A percentile compares a stretch with the other conserved stretches of the same genome.
phyloP scores from a whole-genome alignment of 2,797 vertebrate species.

The Apodemus agrarius region DNA sequence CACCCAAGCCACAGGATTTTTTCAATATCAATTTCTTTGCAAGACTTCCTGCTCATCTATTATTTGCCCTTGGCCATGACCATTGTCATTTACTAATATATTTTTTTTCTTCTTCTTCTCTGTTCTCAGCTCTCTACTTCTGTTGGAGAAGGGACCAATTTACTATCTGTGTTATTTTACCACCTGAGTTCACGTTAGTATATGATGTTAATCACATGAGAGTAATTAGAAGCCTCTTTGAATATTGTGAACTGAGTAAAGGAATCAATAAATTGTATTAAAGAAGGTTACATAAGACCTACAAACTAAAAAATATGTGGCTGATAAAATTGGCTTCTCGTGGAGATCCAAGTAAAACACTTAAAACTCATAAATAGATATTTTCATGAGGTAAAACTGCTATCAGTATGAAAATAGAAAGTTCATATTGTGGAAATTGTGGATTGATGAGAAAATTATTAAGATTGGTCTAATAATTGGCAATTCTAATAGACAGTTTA shows the following conservation, averaged over 20 bases:
- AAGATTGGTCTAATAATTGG: neutral
- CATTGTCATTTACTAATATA: neutral
- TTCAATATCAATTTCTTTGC: neutral
- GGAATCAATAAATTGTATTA: neutral
- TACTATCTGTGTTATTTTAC: neutral
- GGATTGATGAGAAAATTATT: neutral
- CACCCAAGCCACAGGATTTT: neutral
- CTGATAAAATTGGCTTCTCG: neutral
- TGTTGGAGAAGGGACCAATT: neutral
- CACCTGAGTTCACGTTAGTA: neutral
- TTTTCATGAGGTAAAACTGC: neutral
- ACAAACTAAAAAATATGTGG: neutral
- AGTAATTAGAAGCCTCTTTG: neutral
- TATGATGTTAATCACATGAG: neutral
- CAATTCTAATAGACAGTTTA: neutral
- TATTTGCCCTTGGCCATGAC: neutral
- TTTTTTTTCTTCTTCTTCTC: neutral
- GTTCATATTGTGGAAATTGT: neutral
- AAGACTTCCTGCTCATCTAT: neutral
- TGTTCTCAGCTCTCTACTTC: neutral
- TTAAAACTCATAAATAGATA: neutral
- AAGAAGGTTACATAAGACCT: neutral
- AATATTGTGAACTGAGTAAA: neutral
- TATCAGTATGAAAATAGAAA: neutral
- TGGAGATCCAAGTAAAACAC: neutral